A percentile compares a stretch with the other conserved stretches of the same genome.
Evolutionary conservation across 2,113 vertebrate genomes (phyloP).

Genomic region (Neoarius graeffei): DNA sequence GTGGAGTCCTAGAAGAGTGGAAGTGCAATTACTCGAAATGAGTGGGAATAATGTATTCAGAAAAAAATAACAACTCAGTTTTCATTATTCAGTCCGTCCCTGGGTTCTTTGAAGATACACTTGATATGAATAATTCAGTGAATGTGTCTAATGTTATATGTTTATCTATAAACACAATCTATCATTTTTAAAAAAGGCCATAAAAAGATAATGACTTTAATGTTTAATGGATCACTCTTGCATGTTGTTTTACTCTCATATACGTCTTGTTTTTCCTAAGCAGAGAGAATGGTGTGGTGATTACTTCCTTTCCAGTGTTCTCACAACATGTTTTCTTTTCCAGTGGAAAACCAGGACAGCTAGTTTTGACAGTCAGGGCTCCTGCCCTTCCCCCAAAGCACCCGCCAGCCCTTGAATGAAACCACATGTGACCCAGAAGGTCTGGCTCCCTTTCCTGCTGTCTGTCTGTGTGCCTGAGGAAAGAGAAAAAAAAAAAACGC

Average conservation of each 20-base stretch:
- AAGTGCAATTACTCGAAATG: neutral
- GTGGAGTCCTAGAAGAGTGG: neutral
- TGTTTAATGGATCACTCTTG: neutral
- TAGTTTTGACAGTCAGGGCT: conserved; percentile 96
- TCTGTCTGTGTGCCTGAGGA: conserved; percentile 67
- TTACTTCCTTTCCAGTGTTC: neutral
- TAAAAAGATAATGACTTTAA: conserved; percentile 18
- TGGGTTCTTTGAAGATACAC: conserved; percentile 17
- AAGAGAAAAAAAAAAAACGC: conserved; percentile 54
- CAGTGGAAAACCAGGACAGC: conserved; percentile 96
- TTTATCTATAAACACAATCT: neutral
- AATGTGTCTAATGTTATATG: neutral
- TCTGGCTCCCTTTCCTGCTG: conserved; percentile 61
- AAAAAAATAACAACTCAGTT: too few species aligned
- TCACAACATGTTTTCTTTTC: conserved; percentile 1
- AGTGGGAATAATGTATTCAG: conserved; percentile 1
- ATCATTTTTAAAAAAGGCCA: conserved; percentile 8
- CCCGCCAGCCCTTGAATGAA: conserved; percentile 86
- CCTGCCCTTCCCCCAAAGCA: conserved; percentile 90
- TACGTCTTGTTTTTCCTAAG: neutral
- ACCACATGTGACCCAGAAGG: conserved; percentile 64
- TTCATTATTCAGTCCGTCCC: neutral
- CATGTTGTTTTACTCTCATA: neutral
- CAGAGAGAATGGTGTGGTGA: neutral
- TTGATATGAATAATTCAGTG: conserved; percentile 29